phyloP scores from a whole-genome alignment of 2,888 invertebrate species.

The Meta bourneti region DNA sequence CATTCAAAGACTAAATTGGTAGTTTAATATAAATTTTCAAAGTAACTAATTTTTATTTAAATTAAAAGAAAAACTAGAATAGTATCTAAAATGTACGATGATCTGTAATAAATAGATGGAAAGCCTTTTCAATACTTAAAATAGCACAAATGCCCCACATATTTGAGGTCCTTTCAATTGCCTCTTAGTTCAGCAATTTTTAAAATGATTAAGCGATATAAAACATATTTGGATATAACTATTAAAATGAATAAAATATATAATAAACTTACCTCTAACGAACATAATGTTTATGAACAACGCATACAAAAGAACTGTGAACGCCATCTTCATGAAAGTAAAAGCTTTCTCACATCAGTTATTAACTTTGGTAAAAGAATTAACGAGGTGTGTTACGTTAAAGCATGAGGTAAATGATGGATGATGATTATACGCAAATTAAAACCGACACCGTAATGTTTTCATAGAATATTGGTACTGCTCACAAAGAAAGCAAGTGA shows the following conservation, averaged over 20 bases:
- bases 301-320: neutral
- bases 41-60: too few species aligned
- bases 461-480: too few species aligned
- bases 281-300: neutral
- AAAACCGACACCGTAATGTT: too few species aligned
- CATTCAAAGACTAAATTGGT: too few species aligned
- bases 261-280: neutral
- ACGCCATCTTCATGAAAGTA: constrained; percentile 25
- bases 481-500: neutral
- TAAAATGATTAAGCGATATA: neutral
- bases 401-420: too few species aligned
- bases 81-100: too few species aligned
- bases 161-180: neutral
- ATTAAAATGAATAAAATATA: neutral
- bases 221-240: neutral
- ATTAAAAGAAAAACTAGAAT: too few species aligned
- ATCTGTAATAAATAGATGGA: neutral
- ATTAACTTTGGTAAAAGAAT: neutral
- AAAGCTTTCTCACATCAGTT: neutral
- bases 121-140: neutral
- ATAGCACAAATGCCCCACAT: neutral
- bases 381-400: neutral
- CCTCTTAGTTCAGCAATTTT: neutral
- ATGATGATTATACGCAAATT: too few species aligned
- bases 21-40: too few species aligned